Evolutionary conservation across 2,113 vertebrate species (phyloP), one percentile per base, ranked within the genome.

Genomic region (Monopterus albus): DNA sequence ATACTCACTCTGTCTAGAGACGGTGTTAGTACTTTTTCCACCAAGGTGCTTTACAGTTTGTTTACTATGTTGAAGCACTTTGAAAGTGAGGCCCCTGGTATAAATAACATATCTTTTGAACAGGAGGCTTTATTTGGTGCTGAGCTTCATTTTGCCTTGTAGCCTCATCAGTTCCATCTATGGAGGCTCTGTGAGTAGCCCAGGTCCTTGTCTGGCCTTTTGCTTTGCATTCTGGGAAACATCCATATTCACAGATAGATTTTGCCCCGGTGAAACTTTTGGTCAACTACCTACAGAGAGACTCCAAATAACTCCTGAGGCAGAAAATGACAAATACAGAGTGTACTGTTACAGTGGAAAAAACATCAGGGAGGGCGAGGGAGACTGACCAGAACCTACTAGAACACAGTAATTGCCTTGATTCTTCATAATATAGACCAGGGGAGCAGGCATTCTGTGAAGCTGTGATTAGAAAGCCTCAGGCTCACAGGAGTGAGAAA

Each of bases 391-490:
- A 72, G 57, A 75, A 65, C 46, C 50, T 50, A 29, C 42, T 0
- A 7, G 63, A 75, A 72, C n/a, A n/a, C n/a, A n/a, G n/a, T 64
- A 70, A 75, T 75, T 53, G 58, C 36, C 43, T 74, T 31, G 45
- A 65, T 83, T 82, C 63, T 28, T 52, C 21, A 63, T 39, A 67
- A 64, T 61, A 20, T 20, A 49, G 67, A 75, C 12, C 46, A 39
- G 38, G 23, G 47, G 53, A 51, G 20, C 17, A 21, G 39, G 52
- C 61, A 18, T 71, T 79, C 38, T 73, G 62, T 29, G 28, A 39
- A 40, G 67, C 50, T 67, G 63, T 47, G 71, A 77, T 79, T 60
- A 75, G 56, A 73, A 64, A 53, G 39, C 70, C 46, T 45, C 70
- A 53, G 70, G 71, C 63, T 63, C 45, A n/a, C 26, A 40, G 45